Conservation (phyloP, 2,113 vertebrate species). For the Chaetura pelagica region DNA sequence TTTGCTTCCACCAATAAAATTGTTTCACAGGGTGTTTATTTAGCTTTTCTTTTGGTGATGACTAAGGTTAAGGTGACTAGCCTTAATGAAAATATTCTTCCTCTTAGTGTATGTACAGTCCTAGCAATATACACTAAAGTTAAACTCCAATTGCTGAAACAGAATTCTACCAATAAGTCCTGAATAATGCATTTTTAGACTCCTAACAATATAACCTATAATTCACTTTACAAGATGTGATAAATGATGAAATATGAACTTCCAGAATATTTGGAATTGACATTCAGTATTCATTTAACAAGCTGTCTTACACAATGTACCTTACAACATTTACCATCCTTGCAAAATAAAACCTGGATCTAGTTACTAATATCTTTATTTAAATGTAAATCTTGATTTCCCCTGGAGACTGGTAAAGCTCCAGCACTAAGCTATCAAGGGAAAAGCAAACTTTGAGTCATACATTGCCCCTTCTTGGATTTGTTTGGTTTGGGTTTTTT, state of each 20-base stretch:
- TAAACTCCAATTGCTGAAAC: not conserved
- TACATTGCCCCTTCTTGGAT: not conserved
- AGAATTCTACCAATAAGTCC: slow-evolving; percentile 25
- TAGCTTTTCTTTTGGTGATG: rapidly evolving
- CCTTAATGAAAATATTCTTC: not conserved
- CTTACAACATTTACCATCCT: slow-evolving; percentile 41
- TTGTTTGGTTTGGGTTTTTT: not conserved
- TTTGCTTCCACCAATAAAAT: not conserved
- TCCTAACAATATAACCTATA: slow-evolving; percentile 41
- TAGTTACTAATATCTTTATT: slow-evolving; percentile 74
- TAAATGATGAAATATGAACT: slow-evolving; percentile 57
- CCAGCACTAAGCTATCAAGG: not conserved
- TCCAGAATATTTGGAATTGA: slow-evolving; percentile 23
- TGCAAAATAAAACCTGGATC: slow-evolving; percentile 39
- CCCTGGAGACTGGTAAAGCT: slow-evolving; percentile 46
- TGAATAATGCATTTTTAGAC: slow-evolving; percentile 49
- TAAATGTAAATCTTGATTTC: slow-evolving; percentile 70
- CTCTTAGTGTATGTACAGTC: not conserved
- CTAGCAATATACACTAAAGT: not conserved
- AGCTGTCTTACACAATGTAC: slow-evolving; percentile 51
- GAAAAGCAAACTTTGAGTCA: slow-evolving; percentile 54
- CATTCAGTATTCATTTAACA: slow-evolving; percentile 56
- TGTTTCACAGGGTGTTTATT: not conserved
- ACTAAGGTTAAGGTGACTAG: not conserved
- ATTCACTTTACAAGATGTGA: slow-evolving; percentile 44